A percentile compares a stretch with the other conserved stretches of the same genome.
These are phyloP conservation scores for Orthosia gracilis DNA, from an alignment of 2,888 invertebrate species.

Conservation along the genomic window DNA sequence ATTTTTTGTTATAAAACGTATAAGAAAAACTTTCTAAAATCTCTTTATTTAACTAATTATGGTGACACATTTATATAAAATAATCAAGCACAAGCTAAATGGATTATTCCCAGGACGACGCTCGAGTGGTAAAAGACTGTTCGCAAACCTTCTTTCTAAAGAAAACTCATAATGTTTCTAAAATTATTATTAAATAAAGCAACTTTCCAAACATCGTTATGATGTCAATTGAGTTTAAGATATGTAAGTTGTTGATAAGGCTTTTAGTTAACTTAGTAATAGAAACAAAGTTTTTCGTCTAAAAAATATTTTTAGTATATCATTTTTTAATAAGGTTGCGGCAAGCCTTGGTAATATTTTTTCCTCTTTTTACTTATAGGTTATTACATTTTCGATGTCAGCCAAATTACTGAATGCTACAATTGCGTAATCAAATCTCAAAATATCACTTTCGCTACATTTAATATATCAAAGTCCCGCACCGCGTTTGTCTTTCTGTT, in stretches of 20 bases:
- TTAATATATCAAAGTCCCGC: too few relatives aligned
- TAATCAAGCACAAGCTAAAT: conserved; percentile 18
- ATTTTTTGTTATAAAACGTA: not conserved
- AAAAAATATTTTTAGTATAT: conserved; percentile 9
- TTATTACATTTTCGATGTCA: not conserved
- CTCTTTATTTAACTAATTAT: conserved; percentile 3
- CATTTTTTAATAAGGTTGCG: not conserved
- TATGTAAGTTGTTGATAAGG: conserved; percentile 29
- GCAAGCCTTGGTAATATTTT: not conserved
- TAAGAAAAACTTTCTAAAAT: too few relatives aligned
- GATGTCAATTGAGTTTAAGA: conserved; percentile 30
- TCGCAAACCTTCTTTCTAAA: conserved; percentile 5
- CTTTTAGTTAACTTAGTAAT: conserved; percentile 33
- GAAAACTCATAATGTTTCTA: conserved; percentile 29
- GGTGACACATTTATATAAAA: conserved; percentile 19
- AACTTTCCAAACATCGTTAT: conserved; percentile 39
- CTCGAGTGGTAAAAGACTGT: not conserved
- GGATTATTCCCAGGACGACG: conserved; percentile 33
- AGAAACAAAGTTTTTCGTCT: conserved; percentile 15
- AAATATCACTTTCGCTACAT: too few relatives aligned
- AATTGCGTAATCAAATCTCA: not conserved
- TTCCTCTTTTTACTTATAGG: not conserved
- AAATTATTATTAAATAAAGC: conserved; percentile 25
- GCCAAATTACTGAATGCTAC: not conserved
- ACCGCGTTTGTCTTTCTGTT: too few relatives aligned